A percentile compares a stretch with the other conserved stretches of the same genome.
Conservation (phyloP, 2,888 invertebrate genomes). For the Clunio marinus region DNA sequence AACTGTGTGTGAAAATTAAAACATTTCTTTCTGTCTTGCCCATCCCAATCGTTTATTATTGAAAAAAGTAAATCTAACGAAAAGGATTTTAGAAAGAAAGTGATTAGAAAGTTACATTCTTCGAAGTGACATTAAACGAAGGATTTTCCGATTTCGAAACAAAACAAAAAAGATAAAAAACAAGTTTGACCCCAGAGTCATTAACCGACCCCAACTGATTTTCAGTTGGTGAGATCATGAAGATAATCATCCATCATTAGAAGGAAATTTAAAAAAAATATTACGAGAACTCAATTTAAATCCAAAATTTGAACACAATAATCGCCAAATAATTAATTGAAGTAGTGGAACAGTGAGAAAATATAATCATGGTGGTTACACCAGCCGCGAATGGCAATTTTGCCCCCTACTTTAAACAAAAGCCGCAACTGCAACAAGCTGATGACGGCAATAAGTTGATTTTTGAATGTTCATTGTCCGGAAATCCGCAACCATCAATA, state of each 20-base stretch:
- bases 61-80: not conserved
- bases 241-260: conserved; percentile 23
- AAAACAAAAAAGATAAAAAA: not conserved
- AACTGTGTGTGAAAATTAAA: conserved; percentile 26
- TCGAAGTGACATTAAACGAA: not conserved
- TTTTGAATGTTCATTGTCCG: conserved; percentile 87
- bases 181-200: not conserved
- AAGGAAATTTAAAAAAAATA: not conserved
- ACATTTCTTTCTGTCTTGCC: not conserved
- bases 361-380: conserved; percentile 29
- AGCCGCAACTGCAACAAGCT: conserved; percentile 94
- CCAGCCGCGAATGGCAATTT: conserved; percentile 82
- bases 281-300: not conserved
- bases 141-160: not conserved
- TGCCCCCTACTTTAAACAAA: conserved; percentile 97
- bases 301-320: not conserved
- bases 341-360: not conserved
- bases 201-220: conserved; percentile 31
- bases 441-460: conserved; percentile 92
- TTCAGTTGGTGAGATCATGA: conserved; percentile 37
- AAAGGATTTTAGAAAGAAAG: not conserved
- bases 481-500: conserved; percentile 84
- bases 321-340: conserved; percentile 7
- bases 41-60: not conserved
- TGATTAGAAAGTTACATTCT: not conserved